Conservation (phyloP, 2,888 invertebrate genomes). For the Hemicrepidius hirtus region DNA sequence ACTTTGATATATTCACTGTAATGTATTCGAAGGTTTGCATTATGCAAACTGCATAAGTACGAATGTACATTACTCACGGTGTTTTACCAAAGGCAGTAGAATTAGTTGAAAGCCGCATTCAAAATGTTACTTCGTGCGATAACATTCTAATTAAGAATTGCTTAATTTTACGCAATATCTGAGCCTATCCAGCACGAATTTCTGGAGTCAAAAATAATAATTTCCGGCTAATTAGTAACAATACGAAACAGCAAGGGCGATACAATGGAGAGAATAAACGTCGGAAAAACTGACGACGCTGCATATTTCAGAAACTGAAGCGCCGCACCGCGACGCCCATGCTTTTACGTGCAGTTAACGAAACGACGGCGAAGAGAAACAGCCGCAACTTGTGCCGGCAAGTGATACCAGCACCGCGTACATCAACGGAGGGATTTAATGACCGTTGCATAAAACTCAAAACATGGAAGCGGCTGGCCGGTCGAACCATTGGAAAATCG, state of each 20-base stretch:
- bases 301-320: constrained; percentile 32
- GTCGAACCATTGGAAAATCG: constrained; percentile 57
- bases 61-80: constrained; percentile 28
- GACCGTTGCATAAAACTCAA: constrained; percentile 61
- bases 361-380: constrained; percentile 39
- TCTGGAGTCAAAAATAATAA: constrained; percentile 5
- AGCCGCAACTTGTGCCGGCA: constrained; percentile 27
- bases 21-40: constrained; percentile 43
- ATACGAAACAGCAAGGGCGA: constrained; percentile 7
- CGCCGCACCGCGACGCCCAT: constrained; percentile 26
- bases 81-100: constrained; percentile 6
- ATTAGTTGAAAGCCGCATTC: constrained; percentile 7
- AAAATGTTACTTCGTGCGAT: constrained; percentile 1
- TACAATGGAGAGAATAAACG: constrained; percentile 19
- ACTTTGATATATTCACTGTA: constrained; percentile 30
- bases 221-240: constrained; percentile 8
- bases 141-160: constrained; percentile 6
- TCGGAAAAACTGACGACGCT: constrained; percentile 16
- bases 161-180: not conserved
- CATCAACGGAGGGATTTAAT: constrained; percentile 60
- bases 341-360: constrained; percentile 35
- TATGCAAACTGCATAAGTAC: constrained; percentile 39
- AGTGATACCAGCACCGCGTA: constrained; percentile 38
- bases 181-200: not conserved
- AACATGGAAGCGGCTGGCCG: constrained; percentile 60